Evolutionary conservation across 1,140 invertebrate genomes (phyloP).

Genomic region (Holcopasites calliopsidis): DNA sequence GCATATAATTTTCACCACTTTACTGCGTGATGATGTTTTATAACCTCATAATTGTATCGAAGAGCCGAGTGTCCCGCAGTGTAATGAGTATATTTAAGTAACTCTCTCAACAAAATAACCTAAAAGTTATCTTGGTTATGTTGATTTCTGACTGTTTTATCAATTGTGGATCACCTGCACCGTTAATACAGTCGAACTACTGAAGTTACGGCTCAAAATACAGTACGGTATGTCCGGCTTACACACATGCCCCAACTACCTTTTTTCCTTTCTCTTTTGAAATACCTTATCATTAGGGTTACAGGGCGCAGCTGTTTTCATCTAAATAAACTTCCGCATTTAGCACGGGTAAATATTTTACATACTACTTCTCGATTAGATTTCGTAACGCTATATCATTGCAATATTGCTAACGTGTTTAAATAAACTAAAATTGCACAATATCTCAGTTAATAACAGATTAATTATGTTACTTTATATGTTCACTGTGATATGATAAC

Average conservation of each 20-base stretch:
- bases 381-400: not conserved
- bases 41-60: not conserved
- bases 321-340: not conserved
- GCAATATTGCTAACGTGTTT: not conserved
- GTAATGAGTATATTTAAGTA: no score
- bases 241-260: not conserved
- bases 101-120: not conserved
- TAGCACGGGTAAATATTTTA: not conserved
- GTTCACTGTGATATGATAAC: constrained; percentile 24
- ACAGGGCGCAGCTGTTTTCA: not conserved
- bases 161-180: not conserved
- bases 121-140: not conserved
- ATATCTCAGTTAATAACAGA: not conserved
- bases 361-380: not conserved
- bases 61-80: no score
- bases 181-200: not conserved
- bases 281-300: not conserved
- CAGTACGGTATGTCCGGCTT: not conserved
- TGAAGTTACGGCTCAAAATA: not conserved
- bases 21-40: not conserved
- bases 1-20: not conserved
- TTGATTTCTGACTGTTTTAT: not conserved
- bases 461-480: not conserved
- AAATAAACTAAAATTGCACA: not conserved
- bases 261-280: constrained; percentile 39